phyloP scores from a whole-genome alignment of 1,140 invertebrate genomes.

The Temnothorax longispinosus region DNA sequence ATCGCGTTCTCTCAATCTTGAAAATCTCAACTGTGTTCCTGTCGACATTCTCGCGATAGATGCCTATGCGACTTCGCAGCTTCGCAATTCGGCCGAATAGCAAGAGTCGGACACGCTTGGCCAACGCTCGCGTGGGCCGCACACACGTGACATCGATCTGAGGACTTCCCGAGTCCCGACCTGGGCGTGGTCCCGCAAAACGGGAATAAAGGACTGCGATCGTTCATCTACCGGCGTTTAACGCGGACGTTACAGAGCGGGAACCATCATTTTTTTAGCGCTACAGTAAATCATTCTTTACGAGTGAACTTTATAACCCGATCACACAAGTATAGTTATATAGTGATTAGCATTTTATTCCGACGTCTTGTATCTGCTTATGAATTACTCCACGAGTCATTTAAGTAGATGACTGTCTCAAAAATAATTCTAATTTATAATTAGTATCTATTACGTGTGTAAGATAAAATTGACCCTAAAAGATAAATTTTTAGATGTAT shows the following conservation, averaged over 20 bases:
- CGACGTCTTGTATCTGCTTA: not conserved
- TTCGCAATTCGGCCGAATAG: slow-evolving; percentile 13
- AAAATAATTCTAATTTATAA: not conserved
- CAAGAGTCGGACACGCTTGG: not conserved
- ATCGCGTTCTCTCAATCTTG: not conserved
- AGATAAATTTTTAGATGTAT: not conserved
- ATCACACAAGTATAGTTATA: not conserved
- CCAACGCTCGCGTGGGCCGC: slow-evolving; percentile 22
- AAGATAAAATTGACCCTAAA: not conserved
- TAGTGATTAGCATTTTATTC: slow-evolving; percentile 27
- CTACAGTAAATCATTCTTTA: slow-evolving; percentile 44
- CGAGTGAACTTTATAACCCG: slow-evolving; percentile 2
- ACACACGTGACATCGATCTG: slow-evolving; percentile 72
- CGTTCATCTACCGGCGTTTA: slow-evolving; percentile 42
- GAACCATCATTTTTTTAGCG: slow-evolving; percentile 46
- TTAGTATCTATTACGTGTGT: not conserved
- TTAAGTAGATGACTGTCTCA: not conserved
- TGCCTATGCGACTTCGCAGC: not conserved
- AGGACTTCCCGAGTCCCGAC: slow-evolving; percentile 67
- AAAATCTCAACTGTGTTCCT: not conserved
- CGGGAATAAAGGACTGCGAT: slow-evolving; percentile 61
- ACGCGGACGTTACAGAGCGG: slow-evolving; percentile 17
- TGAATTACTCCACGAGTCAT: not conserved
- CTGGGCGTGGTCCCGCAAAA: slow-evolving; percentile 67
- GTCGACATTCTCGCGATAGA: not conserved